These are phyloP conservation scores for Epirrita christyi DNA, from an alignment of 2,888 invertebrate species.

Conservation along the genomic window DNA sequence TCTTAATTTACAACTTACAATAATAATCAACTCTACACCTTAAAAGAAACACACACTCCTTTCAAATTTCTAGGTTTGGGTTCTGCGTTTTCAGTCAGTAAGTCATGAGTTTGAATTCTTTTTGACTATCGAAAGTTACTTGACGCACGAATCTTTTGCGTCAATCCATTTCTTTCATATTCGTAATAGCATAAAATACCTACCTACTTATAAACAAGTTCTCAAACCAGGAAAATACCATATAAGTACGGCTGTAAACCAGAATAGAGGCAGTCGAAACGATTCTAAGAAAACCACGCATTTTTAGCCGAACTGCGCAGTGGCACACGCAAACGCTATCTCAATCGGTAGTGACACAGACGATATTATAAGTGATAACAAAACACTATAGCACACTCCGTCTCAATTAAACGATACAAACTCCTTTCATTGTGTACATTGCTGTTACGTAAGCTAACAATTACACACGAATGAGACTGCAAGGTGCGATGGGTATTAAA, in stretches of 20 bases:
- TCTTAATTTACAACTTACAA: no score
- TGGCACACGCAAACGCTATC: conserved; percentile 66
- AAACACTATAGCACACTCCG: conserved; percentile 45
- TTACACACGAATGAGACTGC: conserved; percentile 20
- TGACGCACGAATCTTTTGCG: conserved; percentile 18
- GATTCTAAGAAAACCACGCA: conserved; percentile 56
- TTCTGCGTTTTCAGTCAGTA: no score
- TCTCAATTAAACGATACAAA: conserved; percentile 43
- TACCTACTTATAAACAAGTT: conserved; percentile 19
- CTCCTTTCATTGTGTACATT: conserved; percentile 42
- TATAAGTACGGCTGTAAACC: conserved; percentile 9
- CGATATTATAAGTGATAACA: conserved; percentile 75
- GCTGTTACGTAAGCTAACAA: conserved; percentile 41
- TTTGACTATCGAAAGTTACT: no score
- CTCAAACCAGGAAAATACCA: conserved; percentile 26
- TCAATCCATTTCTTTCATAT: conserved; percentile 18
- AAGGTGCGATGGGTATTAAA: conserved; percentile 45
- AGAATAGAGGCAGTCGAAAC: conserved; percentile 28
- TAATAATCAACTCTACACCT: no score
- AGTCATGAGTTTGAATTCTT: no score
- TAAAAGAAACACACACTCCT: no score
- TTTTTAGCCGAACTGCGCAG: conserved; percentile 71
- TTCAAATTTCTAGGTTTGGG: no score
- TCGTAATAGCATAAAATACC: background rate
- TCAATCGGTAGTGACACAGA: conserved; percentile 64